phyloP scores from a whole-genome alignment of 2,113 vertebrate genomes.

The Craseonycteris thonglongyai region DNA sequence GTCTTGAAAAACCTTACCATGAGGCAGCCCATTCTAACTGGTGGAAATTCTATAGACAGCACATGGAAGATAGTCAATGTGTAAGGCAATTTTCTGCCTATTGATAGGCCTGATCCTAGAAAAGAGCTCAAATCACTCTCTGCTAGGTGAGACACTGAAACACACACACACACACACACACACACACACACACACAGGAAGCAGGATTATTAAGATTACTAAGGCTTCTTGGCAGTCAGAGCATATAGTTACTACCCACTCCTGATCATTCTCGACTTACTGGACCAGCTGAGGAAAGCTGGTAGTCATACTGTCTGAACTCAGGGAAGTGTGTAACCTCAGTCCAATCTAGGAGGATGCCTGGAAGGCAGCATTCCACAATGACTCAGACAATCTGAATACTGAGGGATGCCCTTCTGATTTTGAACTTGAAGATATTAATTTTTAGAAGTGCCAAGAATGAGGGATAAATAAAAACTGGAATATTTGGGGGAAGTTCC shows the following conservation, averaged over 20 bases:
- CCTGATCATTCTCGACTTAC: background rate
- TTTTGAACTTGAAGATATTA: background rate
- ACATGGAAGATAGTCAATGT: background rate
- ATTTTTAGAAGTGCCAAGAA: background rate
- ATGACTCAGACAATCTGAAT: background rate
- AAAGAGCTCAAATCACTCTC: background rate
- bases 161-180: background rate
- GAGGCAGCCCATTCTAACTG: background rate
- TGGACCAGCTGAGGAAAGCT: constrained; percentile 7
- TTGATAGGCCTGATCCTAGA: background rate
- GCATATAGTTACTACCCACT: background rate
- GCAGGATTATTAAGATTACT: background rate
- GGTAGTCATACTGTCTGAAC: background rate
- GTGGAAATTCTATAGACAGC: background rate
- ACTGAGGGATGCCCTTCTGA: background rate
- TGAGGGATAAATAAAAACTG: background rate
- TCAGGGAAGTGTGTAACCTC: background rate
- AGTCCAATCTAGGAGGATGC: background rate
- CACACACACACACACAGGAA: background rate
- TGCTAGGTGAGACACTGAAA: background rate
- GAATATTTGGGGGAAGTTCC: background rate
- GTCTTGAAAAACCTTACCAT: background rate
- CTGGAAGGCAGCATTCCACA: background rate
- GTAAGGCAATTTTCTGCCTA: background rate
- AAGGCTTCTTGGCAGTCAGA: background rate